Conservation (phyloP, 2,113 vertebrate genomes). For the Serilophus lunatus region DNA sequence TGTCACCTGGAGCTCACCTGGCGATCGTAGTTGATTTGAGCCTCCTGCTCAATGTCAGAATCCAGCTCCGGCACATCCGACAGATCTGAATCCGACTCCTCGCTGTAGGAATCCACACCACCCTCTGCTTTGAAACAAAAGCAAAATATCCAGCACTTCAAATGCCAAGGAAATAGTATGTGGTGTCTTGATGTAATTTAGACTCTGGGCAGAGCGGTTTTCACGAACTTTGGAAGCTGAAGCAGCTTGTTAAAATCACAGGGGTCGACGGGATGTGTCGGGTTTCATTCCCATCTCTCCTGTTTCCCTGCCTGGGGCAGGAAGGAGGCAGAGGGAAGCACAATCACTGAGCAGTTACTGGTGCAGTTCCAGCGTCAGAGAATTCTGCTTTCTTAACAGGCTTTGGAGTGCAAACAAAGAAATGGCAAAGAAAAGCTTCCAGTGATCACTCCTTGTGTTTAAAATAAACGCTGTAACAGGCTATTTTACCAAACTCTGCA, state of each 20-base stretch:
- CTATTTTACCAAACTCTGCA: neutral
- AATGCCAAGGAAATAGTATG: neutral
- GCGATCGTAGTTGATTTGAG: constrained; percentile 94
- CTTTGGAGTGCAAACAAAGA: neutral
- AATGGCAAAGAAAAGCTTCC: neutral
- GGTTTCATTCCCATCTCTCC: neutral
- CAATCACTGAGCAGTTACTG: neutral
- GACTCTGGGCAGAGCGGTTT: neutral
- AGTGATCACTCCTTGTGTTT: neutral
- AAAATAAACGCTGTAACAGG: neutral
- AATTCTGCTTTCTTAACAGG: neutral
- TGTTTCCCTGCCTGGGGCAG: neutral
- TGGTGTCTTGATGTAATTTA: neutral
- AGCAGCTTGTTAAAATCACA: neutral
- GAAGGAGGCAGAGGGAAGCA: neutral
- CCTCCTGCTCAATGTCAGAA: constrained; percentile 98
- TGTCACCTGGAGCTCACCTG: constrained; percentile 77
- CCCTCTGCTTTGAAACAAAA: constrained; percentile 74
- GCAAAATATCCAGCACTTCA: neutral
- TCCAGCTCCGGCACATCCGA: constrained; percentile 95
- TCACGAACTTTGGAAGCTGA: neutral
- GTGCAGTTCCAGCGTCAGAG: neutral
- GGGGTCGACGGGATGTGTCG: neutral
- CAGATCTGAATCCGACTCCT: constrained; percentile 93
- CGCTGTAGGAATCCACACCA: constrained; percentile 90